Percentiles rank a stretch among this genome's conserved stretches.
phyloP scores from a whole-genome alignment of 1,140 invertebrate genomes.

The Atta colombica region DNA sequence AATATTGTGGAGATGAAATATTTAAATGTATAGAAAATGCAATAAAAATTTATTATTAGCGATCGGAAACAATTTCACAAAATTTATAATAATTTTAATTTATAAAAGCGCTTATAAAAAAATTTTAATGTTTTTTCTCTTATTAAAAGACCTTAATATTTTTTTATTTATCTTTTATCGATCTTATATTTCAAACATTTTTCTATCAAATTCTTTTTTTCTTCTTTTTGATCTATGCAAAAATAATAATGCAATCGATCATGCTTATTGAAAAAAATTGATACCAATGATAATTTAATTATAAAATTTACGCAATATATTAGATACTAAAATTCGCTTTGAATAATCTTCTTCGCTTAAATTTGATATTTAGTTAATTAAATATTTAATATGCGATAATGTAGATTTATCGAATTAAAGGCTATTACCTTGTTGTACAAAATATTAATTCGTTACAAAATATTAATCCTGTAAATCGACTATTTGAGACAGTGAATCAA shows the following conservation, averaged over 20 bases:
- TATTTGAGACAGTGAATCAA: constrained; percentile 63
- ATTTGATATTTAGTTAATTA: background rate
- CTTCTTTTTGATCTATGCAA: background rate
- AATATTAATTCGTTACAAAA: background rate
- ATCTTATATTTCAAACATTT: background rate
- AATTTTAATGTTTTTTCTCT: background rate
- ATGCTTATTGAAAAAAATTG: background rate
- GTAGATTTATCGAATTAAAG: constrained; percentile 1
- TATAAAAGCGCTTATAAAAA: background rate
- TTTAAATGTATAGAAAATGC: constrained; percentile 1
- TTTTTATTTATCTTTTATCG: constrained; percentile 1
- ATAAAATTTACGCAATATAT: too few species aligned
- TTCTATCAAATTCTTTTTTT: background rate
- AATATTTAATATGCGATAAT: constrained; percentile 2
- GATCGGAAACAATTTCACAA: background rate
- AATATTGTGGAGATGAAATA: constrained; percentile 1
- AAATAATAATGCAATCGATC: background rate
- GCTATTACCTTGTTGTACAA: constrained; percentile 7
- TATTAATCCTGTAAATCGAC: constrained; percentile 38
- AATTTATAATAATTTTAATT: constrained; percentile 17
- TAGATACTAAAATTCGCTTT: too few species aligned
- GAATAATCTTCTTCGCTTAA: too few species aligned
- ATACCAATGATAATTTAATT: background rate
- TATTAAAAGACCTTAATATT: background rate
- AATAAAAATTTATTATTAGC: background rate